These are phyloP conservation scores for Parazoanthus darwini DNA, from an alignment of 92 coral and sea anemone species.

Conservation along the genomic window DNA sequence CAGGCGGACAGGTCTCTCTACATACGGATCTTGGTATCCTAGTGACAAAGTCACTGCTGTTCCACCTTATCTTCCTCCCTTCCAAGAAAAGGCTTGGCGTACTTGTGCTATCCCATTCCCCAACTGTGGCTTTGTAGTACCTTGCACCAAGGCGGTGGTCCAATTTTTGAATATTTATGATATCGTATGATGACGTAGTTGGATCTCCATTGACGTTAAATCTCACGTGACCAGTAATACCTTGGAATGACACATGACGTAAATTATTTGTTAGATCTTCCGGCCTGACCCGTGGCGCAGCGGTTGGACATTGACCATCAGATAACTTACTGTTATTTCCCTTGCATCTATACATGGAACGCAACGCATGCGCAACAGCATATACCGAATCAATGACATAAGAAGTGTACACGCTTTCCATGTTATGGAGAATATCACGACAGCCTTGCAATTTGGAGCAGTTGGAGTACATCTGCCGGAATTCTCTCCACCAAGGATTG, in stretches of 20 bases:
- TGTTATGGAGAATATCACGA: background rate
- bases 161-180: constrained; percentile 51
- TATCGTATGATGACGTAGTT: constrained; percentile 60
- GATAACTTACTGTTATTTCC: constrained; percentile 26
- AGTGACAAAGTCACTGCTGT: background rate
- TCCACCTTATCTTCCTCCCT: constrained; percentile 54
- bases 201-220: constrained; percentile 72
- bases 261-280: constrained; percentile 62
- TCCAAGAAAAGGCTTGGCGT: constrained; percentile 41
- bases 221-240: constrained; percentile 57
- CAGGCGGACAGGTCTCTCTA: constrained; percentile 65
- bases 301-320: constrained; percentile 60
- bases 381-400: constrained; percentile 65
- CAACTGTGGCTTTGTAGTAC: constrained; percentile 43
- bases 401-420: constrained; percentile 55
- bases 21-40: constrained; percentile 63
- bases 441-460: constrained; percentile 31
- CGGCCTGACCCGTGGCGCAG: constrained; percentile 47
- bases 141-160: background rate
- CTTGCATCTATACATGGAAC: constrained; percentile 54
- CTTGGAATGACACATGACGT: constrained; percentile 55
- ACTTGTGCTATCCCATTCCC: constrained; percentile 43
- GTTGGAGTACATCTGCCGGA: constrained; percentile 46
- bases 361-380: constrained; percentile 65
- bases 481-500: constrained; percentile 56